Percentiles rank a stretch among this genome's conserved stretches.
Conservation (phyloP, 1,140 invertebrate species). For the Calliphora vicina region DNA sequence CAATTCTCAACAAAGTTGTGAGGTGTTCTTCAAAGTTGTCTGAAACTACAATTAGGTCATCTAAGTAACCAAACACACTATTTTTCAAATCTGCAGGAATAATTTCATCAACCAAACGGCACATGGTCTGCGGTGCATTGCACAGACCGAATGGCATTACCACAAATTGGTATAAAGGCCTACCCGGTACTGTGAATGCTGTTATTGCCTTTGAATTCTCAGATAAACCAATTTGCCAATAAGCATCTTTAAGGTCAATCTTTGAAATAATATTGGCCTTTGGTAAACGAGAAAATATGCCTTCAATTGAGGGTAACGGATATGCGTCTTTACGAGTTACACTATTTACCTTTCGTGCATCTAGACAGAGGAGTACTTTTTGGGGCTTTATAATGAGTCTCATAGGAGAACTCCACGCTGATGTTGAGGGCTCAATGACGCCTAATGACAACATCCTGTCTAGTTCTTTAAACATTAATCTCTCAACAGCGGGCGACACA, state of each 20-base stretch:
- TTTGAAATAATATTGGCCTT: slow-evolving; percentile 41
- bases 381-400: slow-evolving; percentile 17
- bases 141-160: slow-evolving; percentile 64
- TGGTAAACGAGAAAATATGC: slow-evolving; percentile 41
- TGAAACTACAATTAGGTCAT: slow-evolving; percentile 48
- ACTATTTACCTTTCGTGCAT: not conserved
- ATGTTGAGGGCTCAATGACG: slow-evolving; percentile 4
- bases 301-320: slow-evolving; percentile 44
- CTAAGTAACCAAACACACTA: slow-evolving; percentile 50
- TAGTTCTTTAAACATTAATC: slow-evolving; percentile 5
- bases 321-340: slow-evolving; percentile 1
- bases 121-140: slow-evolving; percentile 50
- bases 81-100: slow-evolving; percentile 35
- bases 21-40: slow-evolving; percentile 45
- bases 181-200: slow-evolving; percentile 63
- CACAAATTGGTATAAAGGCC: slow-evolving; percentile 61
- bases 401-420: slow-evolving; percentile 26
- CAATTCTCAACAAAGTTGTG: slow-evolving; percentile 37
- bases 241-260: slow-evolving; percentile 54
- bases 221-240: slow-evolving; percentile 56
- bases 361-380: slow-evolving; percentile 24
- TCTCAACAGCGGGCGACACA: not conserved
- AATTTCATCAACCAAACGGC: slow-evolving; percentile 39
- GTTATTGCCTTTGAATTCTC: slow-evolving; percentile 57
- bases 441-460: slow-evolving; percentile 20